phyloP scores from a whole-genome alignment of 2,888 invertebrate species.

The Chrysolina oricalcia region DNA sequence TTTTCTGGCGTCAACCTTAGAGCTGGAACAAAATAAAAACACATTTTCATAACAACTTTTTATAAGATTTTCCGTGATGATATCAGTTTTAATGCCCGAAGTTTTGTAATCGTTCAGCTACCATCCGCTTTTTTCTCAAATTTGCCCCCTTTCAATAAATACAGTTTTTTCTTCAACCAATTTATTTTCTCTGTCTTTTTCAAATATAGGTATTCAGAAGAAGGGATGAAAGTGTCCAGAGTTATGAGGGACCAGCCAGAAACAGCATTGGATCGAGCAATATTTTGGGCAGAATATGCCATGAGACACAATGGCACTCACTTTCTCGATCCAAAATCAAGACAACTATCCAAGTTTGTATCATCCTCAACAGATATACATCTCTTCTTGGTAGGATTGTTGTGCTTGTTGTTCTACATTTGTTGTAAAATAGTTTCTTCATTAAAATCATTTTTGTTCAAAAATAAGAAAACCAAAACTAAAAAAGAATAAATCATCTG shows the following conservation, averaged over 20 bases:
- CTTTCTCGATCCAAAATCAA: constrained; percentile 44
- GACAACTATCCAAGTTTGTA: constrained; percentile 40
- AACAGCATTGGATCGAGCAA: constrained; percentile 49
- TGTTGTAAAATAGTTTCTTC: not conserved
- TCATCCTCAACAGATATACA: constrained; percentile 41
- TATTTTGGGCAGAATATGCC: constrained; percentile 54
- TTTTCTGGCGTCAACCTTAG: too few species aligned
- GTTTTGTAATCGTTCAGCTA: too few species aligned
- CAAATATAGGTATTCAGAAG: constrained; percentile 46
- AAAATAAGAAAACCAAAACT: not conserved
- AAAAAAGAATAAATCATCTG: not conserved
- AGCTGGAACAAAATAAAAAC: too few species aligned
- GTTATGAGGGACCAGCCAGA: constrained; percentile 48
- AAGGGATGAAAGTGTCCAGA: constrained; percentile 48
- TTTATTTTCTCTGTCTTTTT: constrained; percentile 19
- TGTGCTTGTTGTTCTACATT: not conserved
- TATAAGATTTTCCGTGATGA: too few species aligned
- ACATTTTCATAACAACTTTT: too few species aligned
- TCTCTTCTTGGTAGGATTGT: constrained; percentile 32
- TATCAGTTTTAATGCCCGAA: too few species aligned
- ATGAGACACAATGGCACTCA: constrained; percentile 51
- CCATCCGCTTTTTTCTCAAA: too few species aligned
- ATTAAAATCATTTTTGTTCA: not conserved
- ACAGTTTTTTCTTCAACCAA: too few species aligned
- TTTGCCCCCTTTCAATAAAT: too few species aligned